A percentile compares a stretch with the other conserved stretches of the same genome.
These are phyloP conservation scores for Chloromyia formosa DNA, from an alignment of 2,888 invertebrate genomes.

Conservation along the genomic window DNA sequence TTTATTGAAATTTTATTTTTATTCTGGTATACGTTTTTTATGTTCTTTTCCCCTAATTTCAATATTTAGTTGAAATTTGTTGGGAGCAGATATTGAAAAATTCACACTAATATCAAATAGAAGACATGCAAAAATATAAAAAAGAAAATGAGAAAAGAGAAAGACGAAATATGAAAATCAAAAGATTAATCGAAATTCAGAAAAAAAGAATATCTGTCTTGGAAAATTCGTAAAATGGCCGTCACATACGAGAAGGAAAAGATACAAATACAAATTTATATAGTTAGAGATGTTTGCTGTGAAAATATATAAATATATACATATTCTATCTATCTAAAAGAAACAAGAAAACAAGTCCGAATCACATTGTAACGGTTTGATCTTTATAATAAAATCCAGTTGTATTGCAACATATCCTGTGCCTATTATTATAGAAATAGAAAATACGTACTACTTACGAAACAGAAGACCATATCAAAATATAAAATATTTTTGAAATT, in stretches of 20 bases:
- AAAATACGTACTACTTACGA: not conserved
- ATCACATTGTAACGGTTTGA: not conserved
- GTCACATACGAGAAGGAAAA: too few species aligned
- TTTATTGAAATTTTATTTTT: conserved; percentile 5
- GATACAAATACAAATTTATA: not conserved
- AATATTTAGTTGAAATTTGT: conserved; percentile 43
- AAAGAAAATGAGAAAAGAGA: too few species aligned
- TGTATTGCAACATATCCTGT: conserved; percentile 27
- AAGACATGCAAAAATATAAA: not conserved
- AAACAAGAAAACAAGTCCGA: too few species aligned
- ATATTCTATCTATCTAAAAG: not conserved
- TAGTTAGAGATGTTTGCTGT: not conserved
- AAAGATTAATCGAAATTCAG: not conserved
- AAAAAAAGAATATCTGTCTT: not conserved
- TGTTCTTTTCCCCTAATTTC: conserved; percentile 44
- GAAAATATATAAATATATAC: not conserved
- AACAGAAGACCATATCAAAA: too few species aligned
- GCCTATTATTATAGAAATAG: conserved; percentile 3
- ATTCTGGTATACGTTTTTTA: conserved; percentile 23
- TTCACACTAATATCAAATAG: conserved; percentile 40
- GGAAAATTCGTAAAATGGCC: too few species aligned
- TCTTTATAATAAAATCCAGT: conserved; percentile 7
- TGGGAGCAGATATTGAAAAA: conserved; percentile 41
- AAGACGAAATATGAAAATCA: too few species aligned
- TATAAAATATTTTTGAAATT: too few species aligned